A percentile compares a stretch with the other conserved stretches of the same genome.
Evolutionary conservation across 2,797 vertebrate species (phyloP).

Genomic region (Carapus acus): DNA sequence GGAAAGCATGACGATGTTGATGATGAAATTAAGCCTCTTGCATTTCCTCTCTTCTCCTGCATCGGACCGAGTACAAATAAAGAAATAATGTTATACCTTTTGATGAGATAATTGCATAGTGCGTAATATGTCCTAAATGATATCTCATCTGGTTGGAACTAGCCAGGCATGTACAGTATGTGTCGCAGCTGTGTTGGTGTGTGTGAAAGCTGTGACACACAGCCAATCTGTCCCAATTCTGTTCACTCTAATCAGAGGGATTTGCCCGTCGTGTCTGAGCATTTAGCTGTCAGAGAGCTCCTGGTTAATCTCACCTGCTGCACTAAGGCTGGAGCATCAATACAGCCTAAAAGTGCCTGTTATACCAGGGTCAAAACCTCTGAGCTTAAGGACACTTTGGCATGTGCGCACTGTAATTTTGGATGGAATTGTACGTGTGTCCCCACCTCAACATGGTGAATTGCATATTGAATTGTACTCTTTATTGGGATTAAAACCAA

Average conservation of each 20-base stretch:
- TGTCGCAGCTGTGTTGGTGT: constrained; percentile 25
- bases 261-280: constrained; percentile 63
- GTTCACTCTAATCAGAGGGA: constrained; percentile 71
- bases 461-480: no score
- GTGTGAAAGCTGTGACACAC: constrained; percentile 15
- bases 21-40: no score
- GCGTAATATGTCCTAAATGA: neutral
- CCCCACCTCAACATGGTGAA: no score
- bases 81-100: no score
- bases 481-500: no score
- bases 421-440: no score
- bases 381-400: neutral
- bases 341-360: constrained; percentile 19
- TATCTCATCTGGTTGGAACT: neutral
- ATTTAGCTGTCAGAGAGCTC: constrained; percentile 49
- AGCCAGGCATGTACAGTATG: neutral
- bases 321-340: constrained; percentile 26
- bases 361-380: neutral
- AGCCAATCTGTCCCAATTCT: constrained; percentile 65
- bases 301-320: constrained; percentile 50
- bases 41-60: no score
- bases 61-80: no score
- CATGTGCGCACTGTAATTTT: no score
- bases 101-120: no score
- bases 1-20: no score